These are phyloP conservation scores for Sussaba pulchella DNA, from an alignment of 2,888 invertebrate genomes.

Conservation along the genomic window DNA sequence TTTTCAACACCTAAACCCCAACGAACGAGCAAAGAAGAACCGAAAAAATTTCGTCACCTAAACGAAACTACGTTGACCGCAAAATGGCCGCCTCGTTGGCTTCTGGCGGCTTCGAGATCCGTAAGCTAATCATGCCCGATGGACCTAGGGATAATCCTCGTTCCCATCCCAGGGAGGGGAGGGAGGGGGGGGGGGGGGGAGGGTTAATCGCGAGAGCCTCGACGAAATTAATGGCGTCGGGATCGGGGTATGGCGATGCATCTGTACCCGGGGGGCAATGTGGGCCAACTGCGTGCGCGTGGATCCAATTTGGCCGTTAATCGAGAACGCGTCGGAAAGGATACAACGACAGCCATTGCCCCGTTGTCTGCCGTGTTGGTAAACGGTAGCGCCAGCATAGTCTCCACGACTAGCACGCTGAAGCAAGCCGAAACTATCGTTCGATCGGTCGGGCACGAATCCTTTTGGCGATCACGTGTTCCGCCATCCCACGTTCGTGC, in stretches of 20 bases:
- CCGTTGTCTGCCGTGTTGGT: slow-evolving; percentile 16
- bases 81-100: no score
- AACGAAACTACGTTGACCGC: no score
- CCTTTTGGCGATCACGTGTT: slow-evolving; percentile 1
- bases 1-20: no score
- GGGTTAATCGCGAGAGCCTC: slow-evolving; percentile 75
- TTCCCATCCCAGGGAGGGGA: slow-evolving; percentile 67
- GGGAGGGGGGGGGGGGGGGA: no score
- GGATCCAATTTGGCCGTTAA: slow-evolving; percentile 79
- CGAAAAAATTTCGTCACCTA: no score
- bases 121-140: slow-evolving; percentile 51
- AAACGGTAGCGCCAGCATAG: slow-evolving; percentile 23
- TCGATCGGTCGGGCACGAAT: slow-evolving; percentile 35
- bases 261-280: slow-evolving; percentile 75
- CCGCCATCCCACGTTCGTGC: no score
- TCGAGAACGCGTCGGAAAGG: slow-evolving; percentile 73
- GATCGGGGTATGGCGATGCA: slow-evolving; percentile 78
- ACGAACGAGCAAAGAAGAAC: no score
- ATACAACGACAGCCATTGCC: slow-evolving; percentile 59
- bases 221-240: slow-evolving; percentile 76
- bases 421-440: slow-evolving; percentile 34
- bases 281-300: slow-evolving; percentile 36
- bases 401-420: background rate
- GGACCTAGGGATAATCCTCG: slow-evolving; percentile 72
- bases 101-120: slow-evolving; percentile 33